Base-by-base conservation (phyloP, 2,113 vertebrate genomes). In the Apodemus speciosus region DNA sequence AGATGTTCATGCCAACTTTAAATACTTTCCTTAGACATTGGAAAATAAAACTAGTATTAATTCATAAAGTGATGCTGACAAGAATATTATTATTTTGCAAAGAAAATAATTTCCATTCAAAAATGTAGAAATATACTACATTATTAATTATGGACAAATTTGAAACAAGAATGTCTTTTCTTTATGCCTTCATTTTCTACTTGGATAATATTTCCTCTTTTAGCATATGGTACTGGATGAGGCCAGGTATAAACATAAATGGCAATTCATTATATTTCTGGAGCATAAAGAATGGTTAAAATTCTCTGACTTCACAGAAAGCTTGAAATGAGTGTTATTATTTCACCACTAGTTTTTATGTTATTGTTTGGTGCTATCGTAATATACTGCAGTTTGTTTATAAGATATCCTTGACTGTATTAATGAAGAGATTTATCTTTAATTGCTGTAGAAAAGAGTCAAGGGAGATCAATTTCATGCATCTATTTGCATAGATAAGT, bases 101-200 rank as follows among this genome's bases (percentile, higher is more conserved):
- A 66, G 66, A 46, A 92, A 79, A 30, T n/a, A 60, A 88, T 53
- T 94, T 75, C 23, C 58, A 23, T 86, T 71, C 51, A 56, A 87
- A 5, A n/a, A 35, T 23, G 85, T 35, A 56, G n/a, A 86, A 35
- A 13, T 79, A 25, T 21, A 76, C 4, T 56, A n/a, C 10, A 13
- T 56, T 11, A 10, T n/a, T 92, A 94, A 62, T 68, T 80, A 73
- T 66, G 25, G 89, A 75, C 18, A 81, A 56, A 89, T 3, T n/a
- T 84, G 21, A 14, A 94, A 69, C 27, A 91, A 73, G 21, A 84
- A 80, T 60, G 81, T 5, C 1, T 79, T 89, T 88, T 3, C 14
- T 77, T 92, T 93, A 30, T 79, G 14, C 73, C 68, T 91, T 95
- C 6, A 53, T 46, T 84, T 91, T 46, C 38, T 58, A 85, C 14